Conservation (phyloP, 2,113 vertebrate species). For the Bubalus kerabau region DNA sequence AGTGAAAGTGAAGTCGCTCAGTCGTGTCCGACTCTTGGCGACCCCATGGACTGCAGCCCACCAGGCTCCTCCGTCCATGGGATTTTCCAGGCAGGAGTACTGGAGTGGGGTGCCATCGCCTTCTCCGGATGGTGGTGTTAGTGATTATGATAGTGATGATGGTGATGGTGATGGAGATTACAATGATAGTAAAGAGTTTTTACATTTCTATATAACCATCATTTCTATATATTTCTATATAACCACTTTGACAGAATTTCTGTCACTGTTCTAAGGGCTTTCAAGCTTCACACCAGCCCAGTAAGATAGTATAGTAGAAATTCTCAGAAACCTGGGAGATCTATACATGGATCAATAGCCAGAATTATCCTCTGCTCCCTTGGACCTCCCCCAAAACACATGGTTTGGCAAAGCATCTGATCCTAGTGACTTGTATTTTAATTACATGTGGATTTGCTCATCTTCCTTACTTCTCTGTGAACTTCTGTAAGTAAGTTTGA, state of each 20-base stretch:
- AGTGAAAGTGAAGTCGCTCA: too few species aligned
- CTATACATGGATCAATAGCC: neutral
- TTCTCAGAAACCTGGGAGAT: neutral
- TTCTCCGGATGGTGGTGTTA: too few species aligned
- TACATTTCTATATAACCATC: neutral
- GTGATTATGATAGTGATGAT: neutral
- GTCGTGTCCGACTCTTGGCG: too few species aligned
- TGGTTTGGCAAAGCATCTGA: neutral
- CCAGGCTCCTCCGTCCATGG: too few species aligned
- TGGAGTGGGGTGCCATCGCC: too few species aligned
- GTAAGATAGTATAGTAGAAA: neutral
- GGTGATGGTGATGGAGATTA: rapidly evolving
- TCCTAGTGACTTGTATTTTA: neutral
- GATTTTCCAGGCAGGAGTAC: too few species aligned
- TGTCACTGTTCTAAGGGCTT: neutral
- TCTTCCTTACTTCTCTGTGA: neutral
- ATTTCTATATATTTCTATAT: neutral
- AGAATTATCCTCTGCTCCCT: neutral
- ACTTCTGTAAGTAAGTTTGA: neutral
- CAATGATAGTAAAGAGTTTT: neutral
- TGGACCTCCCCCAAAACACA: neutral
- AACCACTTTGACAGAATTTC: neutral
- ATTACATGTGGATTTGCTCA: neutral
- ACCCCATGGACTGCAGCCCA: too few species aligned
- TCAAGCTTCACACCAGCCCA: neutral